Percentiles rank a stretch among this genome's conserved stretches.
Evolutionary conservation across 1,140 invertebrate genomes (phyloP).

Genomic region (Scaptodrosophila lebanonensis): DNA sequence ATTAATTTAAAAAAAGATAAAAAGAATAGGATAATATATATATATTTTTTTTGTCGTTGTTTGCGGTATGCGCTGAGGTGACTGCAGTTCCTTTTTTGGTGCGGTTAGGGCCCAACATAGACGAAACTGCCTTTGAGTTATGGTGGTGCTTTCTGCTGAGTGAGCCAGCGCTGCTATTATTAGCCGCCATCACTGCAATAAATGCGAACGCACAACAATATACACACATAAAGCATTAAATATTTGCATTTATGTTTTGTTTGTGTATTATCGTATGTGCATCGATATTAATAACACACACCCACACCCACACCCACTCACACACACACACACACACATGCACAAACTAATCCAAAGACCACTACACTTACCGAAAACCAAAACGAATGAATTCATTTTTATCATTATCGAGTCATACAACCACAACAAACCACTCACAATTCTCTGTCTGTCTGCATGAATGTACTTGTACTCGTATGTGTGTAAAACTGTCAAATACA

Average conservation of each 20-base stretch:
- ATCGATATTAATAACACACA: constrained; percentile 39
- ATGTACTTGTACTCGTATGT: background rate
- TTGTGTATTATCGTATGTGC: constrained; percentile 59
- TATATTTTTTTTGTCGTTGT: background rate
- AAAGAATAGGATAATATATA: constrained; percentile 12
- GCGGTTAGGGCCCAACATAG: constrained; percentile 69
- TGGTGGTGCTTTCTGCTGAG: constrained; percentile 77
- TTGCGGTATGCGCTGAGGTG: background rate
- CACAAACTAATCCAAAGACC: background rate
- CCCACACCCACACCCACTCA: constrained; percentile 3
- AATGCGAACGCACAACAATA: constrained; percentile 46
- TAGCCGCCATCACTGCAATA: constrained; percentile 35
- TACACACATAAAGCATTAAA: constrained; percentile 52
- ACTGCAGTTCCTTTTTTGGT: constrained; percentile 20
- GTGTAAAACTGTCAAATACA: background rate
- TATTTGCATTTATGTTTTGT: constrained; percentile 48
- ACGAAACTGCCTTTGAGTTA: constrained; percentile 75
- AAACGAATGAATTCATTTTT: background rate
- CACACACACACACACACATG: background rate
- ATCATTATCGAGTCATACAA: no score
- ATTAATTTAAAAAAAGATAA: constrained; percentile 7
- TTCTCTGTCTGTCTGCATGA: no score
- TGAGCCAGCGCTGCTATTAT: constrained; percentile 59
- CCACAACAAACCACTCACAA: no score
- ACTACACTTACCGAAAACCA: constrained; percentile 1